Evolutionary conservation across 2,113 vertebrate species (phyloP), one percentile per base, ranked within the genome.

Genomic region (Megalops atlanticus): DNA sequence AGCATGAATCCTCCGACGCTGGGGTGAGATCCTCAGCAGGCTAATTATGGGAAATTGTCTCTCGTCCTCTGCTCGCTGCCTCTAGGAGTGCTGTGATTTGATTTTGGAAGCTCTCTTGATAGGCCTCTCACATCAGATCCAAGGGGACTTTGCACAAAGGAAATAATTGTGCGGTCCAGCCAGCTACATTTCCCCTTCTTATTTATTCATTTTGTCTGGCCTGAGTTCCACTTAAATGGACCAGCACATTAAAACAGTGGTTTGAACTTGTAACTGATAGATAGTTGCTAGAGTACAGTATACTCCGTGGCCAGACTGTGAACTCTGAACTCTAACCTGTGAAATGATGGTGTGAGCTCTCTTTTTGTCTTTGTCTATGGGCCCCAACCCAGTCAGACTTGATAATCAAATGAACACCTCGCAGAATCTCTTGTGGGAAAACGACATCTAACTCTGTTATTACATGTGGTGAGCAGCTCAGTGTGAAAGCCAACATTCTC

Each of bases 241-340:
- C 40, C 27, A 31, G 43, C 33, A 45, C 31, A 15, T 52, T 33
- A 5, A 35, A 39, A 12, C 21, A 39, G 76, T 21, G 52, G 49
- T 78, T 64, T 78, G 76, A 24, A 64, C 7, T 24, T 0, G 2
- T 12, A 43, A 21, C 73, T n/a, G 24, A 74, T n/a, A 43, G n/a
- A 39, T 33, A 43, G 54, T n/a, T 77, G 49, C 54, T 75, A 40
- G 36, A 18, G 79, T 45, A n/a, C 39, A 71, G 3, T 68, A 73
- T 54, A 16, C 21, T 16, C 47, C 35, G 33, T 82, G 69, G 31
- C 75, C 64, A 75, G 70, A 82, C 27, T 54, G 38, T 72, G 77
- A 83, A 43, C 76, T 84, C 38, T 18, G 75, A 85, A 40, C 79
- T 80, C 40, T 21, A 75, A 80, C 81, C 81, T 43, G 72, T 49